phyloP scores from a whole-genome alignment of 1,140 invertebrate genomes.

The Gyrodactylus bullatarudis region DNA sequence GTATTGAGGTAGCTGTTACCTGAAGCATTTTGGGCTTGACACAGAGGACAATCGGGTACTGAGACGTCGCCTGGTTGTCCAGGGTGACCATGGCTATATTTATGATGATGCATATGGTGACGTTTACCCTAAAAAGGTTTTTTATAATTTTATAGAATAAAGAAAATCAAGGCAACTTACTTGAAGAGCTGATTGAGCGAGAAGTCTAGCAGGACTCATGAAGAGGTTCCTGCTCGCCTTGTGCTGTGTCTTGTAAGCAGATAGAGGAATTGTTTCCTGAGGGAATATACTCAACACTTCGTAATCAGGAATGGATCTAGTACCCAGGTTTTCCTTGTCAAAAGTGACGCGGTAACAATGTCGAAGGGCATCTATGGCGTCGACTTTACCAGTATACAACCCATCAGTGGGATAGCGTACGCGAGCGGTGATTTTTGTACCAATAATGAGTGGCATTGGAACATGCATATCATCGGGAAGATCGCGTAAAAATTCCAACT shows the following conservation, averaged over 20 bases:
- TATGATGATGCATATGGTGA: constrained; percentile 3
- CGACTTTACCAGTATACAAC: constrained; percentile 67
- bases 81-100: constrained; percentile 1
- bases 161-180: too few relatives aligned
- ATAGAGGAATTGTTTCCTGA: constrained; percentile 51
- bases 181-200: constrained; percentile 6
- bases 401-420: constrained; percentile 71
- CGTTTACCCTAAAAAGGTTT: constrained; percentile 19
- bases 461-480: constrained; percentile 48
- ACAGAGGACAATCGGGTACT: not conserved
- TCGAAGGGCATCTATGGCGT: constrained; percentile 78
- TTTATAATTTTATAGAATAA: constrained; percentile 23
- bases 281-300: constrained; percentile 70
- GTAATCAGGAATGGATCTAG: constrained; percentile 74
- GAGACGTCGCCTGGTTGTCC: too few relatives aligned
- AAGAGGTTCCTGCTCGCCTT: constrained; percentile 23
- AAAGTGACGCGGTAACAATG: constrained; percentile 90
- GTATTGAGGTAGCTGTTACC: not conserved
- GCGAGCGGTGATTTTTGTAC: constrained; percentile 57
- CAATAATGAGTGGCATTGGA: constrained; percentile 69
- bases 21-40: not conserved
- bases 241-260: constrained; percentile 45
- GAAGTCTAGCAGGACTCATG: constrained; percentile 6
- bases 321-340: constrained; percentile 58
- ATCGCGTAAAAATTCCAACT: constrained; percentile 42